Evolutionary conservation across 1,140 invertebrate genomes (phyloP), one percentile per base, ranked within the genome.

Genomic region (Scaptomyza montana): DNA sequence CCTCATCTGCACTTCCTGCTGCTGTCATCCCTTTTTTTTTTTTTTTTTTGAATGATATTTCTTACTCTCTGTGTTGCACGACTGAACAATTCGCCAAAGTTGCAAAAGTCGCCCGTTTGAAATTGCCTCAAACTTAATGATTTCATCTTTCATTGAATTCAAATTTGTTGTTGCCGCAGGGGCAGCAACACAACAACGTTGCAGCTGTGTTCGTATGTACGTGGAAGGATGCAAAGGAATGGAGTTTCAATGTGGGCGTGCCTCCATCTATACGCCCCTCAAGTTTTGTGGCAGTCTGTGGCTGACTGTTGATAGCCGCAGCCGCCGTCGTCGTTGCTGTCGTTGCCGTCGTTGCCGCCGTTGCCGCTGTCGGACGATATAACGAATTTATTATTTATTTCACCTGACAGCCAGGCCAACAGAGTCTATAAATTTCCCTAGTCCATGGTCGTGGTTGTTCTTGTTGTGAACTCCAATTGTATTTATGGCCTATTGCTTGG

Each of bases 321-420:
- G 33, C 33, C 33, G 39, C 51, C 57, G 33, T 41, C 30, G 43
- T 50, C 39, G 43, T 36, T 53, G 25, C 51, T 33, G 47, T 10
- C 73, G 71, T 71, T 85, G 74, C 62, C 66, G 57, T 60, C 65
- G 59, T 46, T 56, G 49, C 45, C 36, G 69, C 46, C 43, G 78
- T 50, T 19, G 50, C 50, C 46, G 68, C 74, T 70, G 56, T 75
- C 68, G 63, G 78, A 41, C 65, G 77, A 82, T 78, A 87, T 91
- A 91, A 91, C 89, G 86, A 91, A 91, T 91, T 91, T 91, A 91
- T 91, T 91, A 91, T 91, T 91, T 91, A 91, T 91, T 91, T 91
- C 89, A 91, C 89, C 89, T 91, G 89, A 91, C 89, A 91, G 80
- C 78, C 61, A 65, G 51, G 66, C 69, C 85, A 91, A 78, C 89